These are phyloP conservation scores for Ennomos erosarius DNA, from an alignment of 2,888 invertebrate species.

Conservation along the genomic window DNA sequence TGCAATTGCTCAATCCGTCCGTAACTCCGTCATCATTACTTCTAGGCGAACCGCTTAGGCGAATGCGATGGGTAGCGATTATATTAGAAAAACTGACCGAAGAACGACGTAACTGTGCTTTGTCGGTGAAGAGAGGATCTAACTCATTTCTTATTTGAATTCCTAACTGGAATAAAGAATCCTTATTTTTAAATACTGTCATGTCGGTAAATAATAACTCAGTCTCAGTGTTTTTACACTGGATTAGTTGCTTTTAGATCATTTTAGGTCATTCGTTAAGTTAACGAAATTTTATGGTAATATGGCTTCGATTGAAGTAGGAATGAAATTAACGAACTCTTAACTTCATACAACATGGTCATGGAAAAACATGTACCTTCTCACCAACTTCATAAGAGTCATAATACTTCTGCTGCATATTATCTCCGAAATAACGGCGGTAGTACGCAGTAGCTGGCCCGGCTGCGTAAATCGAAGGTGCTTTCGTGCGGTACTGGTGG, in stretches of 20 bases:
- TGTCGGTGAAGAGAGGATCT: conserved; percentile 62
- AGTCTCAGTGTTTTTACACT: no score
- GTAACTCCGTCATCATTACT: background rate
- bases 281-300: no score
- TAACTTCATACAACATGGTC: no score
- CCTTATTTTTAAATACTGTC: no score
- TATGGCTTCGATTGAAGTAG: no score
- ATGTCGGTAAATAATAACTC: no score
- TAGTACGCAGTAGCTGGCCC: conserved; percentile 88
- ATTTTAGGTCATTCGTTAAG: no score
- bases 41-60: background rate
- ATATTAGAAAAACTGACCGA: conserved; percentile 25
- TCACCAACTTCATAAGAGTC: conserved; percentile 87
- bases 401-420: conserved; percentile 84
- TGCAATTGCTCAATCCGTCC: conserved; percentile 1
- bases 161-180: conserved; percentile 59
- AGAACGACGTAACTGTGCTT: conserved; percentile 16
- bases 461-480: conserved; percentile 87
- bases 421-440: conserved; percentile 79
- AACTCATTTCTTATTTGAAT: conserved; percentile 61
- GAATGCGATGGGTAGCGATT: background rate
- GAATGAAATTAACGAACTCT: no score
- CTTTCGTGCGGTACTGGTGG: conserved; percentile 86
- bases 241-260: no score
- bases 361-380: conserved; percentile 66